Percentiles rank a stretch among this genome's conserved stretches.
Conservation (phyloP, 2,113 vertebrate species). For the Cryptotis parvus region DNA sequence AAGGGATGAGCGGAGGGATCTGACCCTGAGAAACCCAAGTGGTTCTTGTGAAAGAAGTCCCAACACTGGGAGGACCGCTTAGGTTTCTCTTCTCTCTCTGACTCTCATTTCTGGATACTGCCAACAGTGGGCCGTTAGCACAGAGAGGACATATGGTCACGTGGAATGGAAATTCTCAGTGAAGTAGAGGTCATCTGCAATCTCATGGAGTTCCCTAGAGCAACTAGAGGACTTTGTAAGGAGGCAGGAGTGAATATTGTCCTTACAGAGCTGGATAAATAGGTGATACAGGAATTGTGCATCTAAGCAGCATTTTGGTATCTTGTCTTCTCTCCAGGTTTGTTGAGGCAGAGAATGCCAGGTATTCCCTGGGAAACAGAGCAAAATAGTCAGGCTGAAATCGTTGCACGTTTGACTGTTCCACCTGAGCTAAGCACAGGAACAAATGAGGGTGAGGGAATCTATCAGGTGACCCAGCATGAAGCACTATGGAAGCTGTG, state of each 20-base stretch:
- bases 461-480: background rate
- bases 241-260: background rate
- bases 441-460: background rate
- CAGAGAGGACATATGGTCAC: background rate
- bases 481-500: background rate
- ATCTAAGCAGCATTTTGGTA: background rate
- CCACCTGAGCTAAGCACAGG: background rate
- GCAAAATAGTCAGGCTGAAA: background rate
- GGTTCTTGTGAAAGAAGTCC: constrained; percentile 45
- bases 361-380: background rate
- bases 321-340: background rate
- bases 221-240: background rate
- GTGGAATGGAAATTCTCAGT: background rate
- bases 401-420: background rate
- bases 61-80: background rate
- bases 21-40: constrained; percentile 46
- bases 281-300: background rate
- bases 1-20: background rate
- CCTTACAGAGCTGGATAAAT: background rate
- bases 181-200: background rate
- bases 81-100: constrained; percentile 49
- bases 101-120: background rate
- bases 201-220: background rate
- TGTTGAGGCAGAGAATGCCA: background rate
- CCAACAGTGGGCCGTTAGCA: background rate